phyloP scores from a whole-genome alignment of 2,113 vertebrate genomes.

The Cephalophus harveyi region DNA sequence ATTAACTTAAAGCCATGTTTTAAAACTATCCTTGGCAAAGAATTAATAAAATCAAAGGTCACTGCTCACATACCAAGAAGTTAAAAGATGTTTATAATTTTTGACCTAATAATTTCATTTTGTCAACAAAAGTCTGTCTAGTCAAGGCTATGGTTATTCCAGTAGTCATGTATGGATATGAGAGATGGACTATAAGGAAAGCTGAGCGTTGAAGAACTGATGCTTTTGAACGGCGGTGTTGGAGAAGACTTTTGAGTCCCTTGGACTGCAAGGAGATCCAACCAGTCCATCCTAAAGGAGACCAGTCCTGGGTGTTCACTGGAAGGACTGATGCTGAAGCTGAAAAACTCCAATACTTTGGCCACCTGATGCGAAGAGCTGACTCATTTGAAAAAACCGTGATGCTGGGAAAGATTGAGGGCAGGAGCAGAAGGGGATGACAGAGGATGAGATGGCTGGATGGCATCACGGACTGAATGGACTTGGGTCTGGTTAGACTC shows the following conservation, averaged over 20 bases:
- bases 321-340: neutral
- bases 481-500: neutral
- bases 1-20: neutral
- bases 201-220: neutral
- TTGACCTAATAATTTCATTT: constrained; percentile 22
- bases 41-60: constrained; percentile 10
- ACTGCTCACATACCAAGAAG: neutral
- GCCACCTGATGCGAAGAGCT: neutral
- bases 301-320: neutral
- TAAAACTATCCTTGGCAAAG: constrained; percentile 26
- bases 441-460: neutral
- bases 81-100: constrained; percentile 6
- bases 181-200: neutral
- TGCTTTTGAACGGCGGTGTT: neutral
- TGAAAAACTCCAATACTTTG: neutral
- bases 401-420: neutral
- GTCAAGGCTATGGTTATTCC: neutral
- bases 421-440: neutral
- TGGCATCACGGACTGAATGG: neutral
- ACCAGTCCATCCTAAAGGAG: neutral
- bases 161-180: neutral
- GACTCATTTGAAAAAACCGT: neutral
- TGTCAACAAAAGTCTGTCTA: neutral
- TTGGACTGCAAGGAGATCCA: neutral
- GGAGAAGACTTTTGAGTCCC: neutral